Conservation (phyloP, 2,888 invertebrate species). For the Coelopa pilipes region DNA sequence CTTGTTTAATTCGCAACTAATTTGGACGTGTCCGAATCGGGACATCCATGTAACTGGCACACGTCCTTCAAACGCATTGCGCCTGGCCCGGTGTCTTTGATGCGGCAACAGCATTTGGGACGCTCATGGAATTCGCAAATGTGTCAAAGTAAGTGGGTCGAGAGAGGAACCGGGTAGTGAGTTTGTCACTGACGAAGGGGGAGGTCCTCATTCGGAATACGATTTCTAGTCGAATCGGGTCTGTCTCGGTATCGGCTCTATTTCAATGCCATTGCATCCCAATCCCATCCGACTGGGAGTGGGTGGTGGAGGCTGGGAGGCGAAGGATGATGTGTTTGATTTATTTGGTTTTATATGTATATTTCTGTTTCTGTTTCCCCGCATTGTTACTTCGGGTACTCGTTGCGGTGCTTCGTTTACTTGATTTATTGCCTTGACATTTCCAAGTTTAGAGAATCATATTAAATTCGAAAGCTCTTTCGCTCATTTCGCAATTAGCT, state of each 20-base stretch:
- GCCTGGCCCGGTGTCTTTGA: too few relatives aligned
- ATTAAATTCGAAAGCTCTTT: conserved; percentile 51
- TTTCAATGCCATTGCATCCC: conserved; percentile 25
- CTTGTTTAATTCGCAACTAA: too few relatives aligned
- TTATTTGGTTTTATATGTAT: neutral
- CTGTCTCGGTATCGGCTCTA: neutral
- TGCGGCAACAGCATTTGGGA: too few relatives aligned
- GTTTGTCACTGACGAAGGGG: neutral
- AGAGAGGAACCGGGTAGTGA: neutral
- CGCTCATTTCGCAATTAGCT: conserved; percentile 50
- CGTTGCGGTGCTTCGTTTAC: too few relatives aligned
- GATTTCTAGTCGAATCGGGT: neutral
- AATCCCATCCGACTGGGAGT: neutral
- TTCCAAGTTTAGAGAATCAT: conserved; percentile 46
- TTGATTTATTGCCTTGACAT: conserved; percentile 27
- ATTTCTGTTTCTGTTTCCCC: neutral
- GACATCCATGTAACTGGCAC: too few relatives aligned
- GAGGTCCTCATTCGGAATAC: neutral
- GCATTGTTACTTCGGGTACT: neutral
- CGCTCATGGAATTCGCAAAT: neutral
- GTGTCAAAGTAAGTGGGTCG: neutral
- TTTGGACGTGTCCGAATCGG: too few relatives aligned
- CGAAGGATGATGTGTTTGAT: neutral
- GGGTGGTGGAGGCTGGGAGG: neutral
- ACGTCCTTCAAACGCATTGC: too few relatives aligned